Percentiles rank a stretch among this genome's conserved stretches.
phyloP scores from a whole-genome alignment of 2,113 vertebrate genomes.

The Capreolus pygargus region DNA sequence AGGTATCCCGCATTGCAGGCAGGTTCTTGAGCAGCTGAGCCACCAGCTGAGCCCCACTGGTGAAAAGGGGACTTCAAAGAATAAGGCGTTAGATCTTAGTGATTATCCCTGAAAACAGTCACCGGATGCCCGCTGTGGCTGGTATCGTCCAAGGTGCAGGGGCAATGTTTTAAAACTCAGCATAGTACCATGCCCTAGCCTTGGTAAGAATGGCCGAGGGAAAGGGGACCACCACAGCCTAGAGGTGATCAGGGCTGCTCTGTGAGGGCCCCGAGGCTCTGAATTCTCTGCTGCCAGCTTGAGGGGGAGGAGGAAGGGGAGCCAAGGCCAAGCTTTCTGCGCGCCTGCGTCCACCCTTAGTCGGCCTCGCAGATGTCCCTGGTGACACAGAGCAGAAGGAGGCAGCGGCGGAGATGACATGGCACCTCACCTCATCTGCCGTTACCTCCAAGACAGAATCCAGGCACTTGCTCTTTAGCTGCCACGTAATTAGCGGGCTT shows the following conservation, averaged over 20 bases:
- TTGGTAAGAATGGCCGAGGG: not conserved
- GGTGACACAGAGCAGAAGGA: slow-evolving; percentile 22
- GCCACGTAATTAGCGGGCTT: slow-evolving; percentile 65
- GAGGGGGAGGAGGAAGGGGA: too few species aligned
- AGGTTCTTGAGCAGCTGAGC: too few species aligned
- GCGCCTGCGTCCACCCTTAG: not conserved
- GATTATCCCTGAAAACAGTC: not conserved
- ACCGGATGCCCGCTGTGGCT: not conserved
- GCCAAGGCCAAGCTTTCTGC: accelerated
- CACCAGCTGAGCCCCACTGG: not conserved
- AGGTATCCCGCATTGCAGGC: too few species aligned
- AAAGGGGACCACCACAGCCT: not conserved
- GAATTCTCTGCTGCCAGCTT: accelerated
- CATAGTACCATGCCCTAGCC: not conserved
- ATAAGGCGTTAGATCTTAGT: not conserved
- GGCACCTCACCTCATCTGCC: slow-evolving; percentile 55
- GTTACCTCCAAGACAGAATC: slow-evolving; percentile 36
- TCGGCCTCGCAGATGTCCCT: slow-evolving; percentile 56
- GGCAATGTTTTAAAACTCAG: not conserved
- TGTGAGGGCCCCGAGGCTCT: accelerated
- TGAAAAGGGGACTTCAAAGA: not conserved
- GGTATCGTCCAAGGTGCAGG: too few species aligned
- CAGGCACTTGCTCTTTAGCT: slow-evolving; percentile 54
- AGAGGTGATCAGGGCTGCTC: not conserved
- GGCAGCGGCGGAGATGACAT: slow-evolving; percentile 27